A percentile compares a stretch with the other conserved stretches of the same genome.
These are phyloP conservation scores for Caenorhabditis inopinata DNA, from an alignment of 1,140 invertebrate species.

Conservation along the genomic window DNA sequence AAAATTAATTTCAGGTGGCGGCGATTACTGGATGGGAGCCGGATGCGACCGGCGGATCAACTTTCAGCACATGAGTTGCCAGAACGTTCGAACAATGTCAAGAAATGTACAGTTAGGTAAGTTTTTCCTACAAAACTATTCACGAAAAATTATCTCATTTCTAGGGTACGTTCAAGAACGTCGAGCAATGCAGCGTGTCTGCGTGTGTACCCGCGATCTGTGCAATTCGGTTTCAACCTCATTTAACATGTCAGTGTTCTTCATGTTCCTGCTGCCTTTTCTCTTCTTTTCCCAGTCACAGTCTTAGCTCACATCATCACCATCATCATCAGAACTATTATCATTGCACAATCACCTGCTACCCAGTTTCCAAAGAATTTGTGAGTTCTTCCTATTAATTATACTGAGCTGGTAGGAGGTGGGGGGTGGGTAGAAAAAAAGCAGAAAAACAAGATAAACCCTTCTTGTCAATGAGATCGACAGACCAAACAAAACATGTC, in stretches of 20 bases:
- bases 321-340: neutral
- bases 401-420: neutral
- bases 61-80: conserved; percentile 44
- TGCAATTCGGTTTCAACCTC: conserved; percentile 25
- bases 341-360: neutral
- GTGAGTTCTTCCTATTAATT: neutral
- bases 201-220: conserved; percentile 42
- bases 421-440: neutral
- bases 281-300: neutral
- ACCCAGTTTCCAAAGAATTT: neutral
- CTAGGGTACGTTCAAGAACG: conserved; percentile 45
- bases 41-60: conserved; percentile 46
- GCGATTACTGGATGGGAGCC: conserved; percentile 47
- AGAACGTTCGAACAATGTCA: conserved; percentile 46
- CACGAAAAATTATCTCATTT: neutral
- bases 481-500: conserved; percentile 27
- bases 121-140: neutral
- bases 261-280: neutral
- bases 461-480: conserved; percentile 31
- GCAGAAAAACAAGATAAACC: neutral
- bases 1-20: conserved; percentile 38
- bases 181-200: conserved; percentile 47
- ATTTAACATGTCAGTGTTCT: neutral
- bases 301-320: neutral
- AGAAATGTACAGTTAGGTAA: conserved; percentile 44